A percentile compares a stretch with the other conserved stretches of the same genome.
Evolutionary conservation across 2,113 vertebrate species (phyloP).

Genomic region (Ptilorrhoa leucosticta): DNA sequence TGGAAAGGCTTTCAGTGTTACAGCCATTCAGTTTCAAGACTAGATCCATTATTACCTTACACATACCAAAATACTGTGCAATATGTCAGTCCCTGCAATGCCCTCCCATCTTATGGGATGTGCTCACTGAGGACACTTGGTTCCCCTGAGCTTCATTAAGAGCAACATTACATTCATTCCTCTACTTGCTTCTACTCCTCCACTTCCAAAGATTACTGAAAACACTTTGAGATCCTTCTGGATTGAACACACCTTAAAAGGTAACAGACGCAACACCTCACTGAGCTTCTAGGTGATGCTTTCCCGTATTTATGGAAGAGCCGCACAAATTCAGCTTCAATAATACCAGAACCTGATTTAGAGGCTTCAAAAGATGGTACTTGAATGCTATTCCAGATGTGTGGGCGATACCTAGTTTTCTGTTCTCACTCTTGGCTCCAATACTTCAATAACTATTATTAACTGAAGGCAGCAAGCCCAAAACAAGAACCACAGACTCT

Average conservation of each 20-base stretch:
- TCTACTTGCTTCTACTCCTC: neutral
- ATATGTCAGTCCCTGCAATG: neutral
- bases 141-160: neutral
- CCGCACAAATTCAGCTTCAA: neutral
- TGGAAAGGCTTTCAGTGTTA: neutral
- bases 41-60: neutral
- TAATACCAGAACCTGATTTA: neutral
- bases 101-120: neutral
- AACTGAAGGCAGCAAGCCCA: neutral
- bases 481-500: neutral
- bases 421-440: neutral
- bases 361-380: neutral
- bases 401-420: neutral
- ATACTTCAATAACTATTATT: neutral
- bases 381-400: conserved; percentile 7
- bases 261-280: neutral
- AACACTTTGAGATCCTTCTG: neutral
- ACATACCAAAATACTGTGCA: neutral
- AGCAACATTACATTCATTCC: neutral
- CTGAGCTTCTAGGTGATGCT: neutral
- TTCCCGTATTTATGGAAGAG: neutral
- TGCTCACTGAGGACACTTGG: neutral
- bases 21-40: neutral
- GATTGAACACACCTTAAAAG: neutral
- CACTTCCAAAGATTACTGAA: neutral